phyloP scores from a whole-genome alignment of 2,113 vertebrate species.

The Fulmarus glacialis region DNA sequence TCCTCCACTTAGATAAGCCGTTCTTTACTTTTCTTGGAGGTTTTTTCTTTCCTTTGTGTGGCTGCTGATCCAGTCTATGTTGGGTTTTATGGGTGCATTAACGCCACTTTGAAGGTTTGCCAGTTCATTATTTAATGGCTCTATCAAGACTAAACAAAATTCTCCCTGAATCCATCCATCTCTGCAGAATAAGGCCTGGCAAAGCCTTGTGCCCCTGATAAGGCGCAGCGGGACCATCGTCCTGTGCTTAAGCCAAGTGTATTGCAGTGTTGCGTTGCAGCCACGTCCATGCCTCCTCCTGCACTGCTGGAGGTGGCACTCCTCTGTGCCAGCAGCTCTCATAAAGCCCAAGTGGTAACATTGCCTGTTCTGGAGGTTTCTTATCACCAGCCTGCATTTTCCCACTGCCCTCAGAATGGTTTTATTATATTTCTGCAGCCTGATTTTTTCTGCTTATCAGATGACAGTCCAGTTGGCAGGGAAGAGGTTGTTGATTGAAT shows the following conservation, averaged over 20 bases:
- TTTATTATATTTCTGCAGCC: neutral
- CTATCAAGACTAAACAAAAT: neutral
- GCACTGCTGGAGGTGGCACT: neutral
- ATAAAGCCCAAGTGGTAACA: neutral
- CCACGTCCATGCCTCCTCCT: neutral
- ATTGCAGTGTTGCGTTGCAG: rapidly evolving
- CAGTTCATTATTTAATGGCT: constrained; percentile 25
- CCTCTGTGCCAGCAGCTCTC: neutral
- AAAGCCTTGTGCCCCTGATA: neutral
- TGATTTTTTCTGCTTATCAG: neutral
- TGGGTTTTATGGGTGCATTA: neutral
- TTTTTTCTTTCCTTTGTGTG: neutral
- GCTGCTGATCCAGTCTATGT: neutral
- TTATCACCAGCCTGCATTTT: neutral
- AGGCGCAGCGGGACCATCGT: neutral
- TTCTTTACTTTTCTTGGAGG: neutral
- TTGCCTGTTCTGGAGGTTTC: neutral
- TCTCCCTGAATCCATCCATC: neutral
- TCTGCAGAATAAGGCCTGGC: neutral
- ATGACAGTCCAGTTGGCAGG: neutral
- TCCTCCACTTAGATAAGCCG: neutral
- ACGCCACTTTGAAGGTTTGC: neutral
- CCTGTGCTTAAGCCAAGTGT: neutral
- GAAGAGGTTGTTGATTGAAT: neutral
- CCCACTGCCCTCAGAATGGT: neutral